Base-by-base conservation (phyloP, 2,888 invertebrate species). In the Sarcophaga variegata region DNA sequence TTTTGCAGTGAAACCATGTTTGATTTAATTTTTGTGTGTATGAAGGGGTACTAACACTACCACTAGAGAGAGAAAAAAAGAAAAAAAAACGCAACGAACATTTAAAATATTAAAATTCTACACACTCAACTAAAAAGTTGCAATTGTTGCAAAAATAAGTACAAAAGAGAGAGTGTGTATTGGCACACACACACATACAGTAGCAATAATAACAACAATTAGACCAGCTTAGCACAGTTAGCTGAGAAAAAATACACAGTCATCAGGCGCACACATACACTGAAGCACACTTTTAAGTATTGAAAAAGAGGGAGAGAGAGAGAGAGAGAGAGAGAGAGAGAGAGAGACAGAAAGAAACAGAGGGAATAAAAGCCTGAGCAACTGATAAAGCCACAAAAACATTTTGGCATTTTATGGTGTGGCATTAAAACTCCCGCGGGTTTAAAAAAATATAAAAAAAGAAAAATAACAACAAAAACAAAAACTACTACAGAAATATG, bases 361-460 rank as follows among this genome's bases (percentile, higher is more conserved):
- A 8, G 37, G 1, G 10, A 37, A 10, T 10, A 37, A 37, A 37
- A 80, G 80, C 70, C 78, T 70, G 27, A 66, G 80, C 70, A 71
- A 72, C 80, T 86, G 86, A 86, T 86, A 86, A 86, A 86, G 80
- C 83, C 83, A 86, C 82, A 83, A 54, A 83, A 83, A 83, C 75
- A 83, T 86, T 86, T 80, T 86, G 75, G 76, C 83, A 79, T 83
- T 83, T 86, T 72, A 77, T 83, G 79, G 86, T 76, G 86, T 83
- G 37, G 37, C 37, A 37, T 80, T 71, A 54, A 86, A 86, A 80
- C 86, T 76, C 86, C 86, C 86, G 86, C 83, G 79, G 80, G 83
- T 80, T 64, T 79, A 62, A 1, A 85, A 59, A 77, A 76, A 45
- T 62, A 27, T 22, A 27, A 8, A 37, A 37, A 2, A 49, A 12